These are phyloP conservation scores for Bradypodion pumilum DNA, from an alignment of 2,797 vertebrate genomes.

Conservation along the genomic window DNA sequence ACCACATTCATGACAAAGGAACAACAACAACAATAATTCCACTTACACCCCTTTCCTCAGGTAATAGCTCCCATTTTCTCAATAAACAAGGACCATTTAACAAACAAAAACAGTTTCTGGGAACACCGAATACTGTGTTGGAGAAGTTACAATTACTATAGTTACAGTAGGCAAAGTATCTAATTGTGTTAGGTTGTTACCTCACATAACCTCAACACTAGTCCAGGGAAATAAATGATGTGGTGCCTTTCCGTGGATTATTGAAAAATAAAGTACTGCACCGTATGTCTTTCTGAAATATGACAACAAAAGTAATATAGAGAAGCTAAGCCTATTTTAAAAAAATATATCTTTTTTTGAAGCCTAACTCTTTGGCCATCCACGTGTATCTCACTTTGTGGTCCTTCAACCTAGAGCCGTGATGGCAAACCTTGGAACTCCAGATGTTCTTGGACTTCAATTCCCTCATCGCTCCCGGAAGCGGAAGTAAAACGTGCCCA, in stretches of 20 bases:
- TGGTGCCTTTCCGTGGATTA: background rate
- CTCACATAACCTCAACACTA: constrained; percentile 33
- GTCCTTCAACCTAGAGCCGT: background rate
- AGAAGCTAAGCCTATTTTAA: background rate
- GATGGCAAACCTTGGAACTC: too few species aligned
- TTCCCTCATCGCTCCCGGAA: too few species aligned
- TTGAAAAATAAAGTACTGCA: background rate
- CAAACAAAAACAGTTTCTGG: constrained; percentile 58
- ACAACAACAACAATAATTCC: constrained; percentile 55
- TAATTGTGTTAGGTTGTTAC: constrained; percentile 39
- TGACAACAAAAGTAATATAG: background rate
- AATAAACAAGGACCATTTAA: constrained; percentile 51
- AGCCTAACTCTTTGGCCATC: background rate
- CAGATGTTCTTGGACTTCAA: too few species aligned
- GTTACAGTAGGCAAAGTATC: constrained; percentile 44
- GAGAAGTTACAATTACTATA: constrained; percentile 52
- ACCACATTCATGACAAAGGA: constrained; percentile 60
- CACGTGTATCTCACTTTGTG: background rate
- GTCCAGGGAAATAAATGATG: background rate
- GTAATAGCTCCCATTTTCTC: constrained; percentile 62
- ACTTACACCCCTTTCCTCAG: constrained; percentile 45
- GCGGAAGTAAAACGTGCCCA: too few species aligned
- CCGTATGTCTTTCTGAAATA: background rate
- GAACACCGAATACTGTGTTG: constrained; percentile 30
- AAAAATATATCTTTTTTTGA: background rate